Conservation (phyloP, 1,140 invertebrate genomes). For the Nephila pilipes region DNA sequence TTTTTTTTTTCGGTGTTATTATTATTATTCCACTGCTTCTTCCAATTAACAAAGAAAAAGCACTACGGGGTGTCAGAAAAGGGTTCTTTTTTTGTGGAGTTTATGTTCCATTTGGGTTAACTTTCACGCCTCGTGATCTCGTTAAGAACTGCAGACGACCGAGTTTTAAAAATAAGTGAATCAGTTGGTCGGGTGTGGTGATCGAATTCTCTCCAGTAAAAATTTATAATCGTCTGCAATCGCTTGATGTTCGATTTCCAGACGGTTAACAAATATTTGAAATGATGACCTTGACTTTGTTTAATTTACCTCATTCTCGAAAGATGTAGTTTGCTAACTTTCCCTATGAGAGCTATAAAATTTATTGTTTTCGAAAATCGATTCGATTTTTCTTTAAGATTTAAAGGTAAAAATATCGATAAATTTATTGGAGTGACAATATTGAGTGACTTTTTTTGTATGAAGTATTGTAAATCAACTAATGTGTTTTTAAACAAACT, state of each 20-base stretch:
- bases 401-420: too few species aligned
- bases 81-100: background rate
- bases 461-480: too few species aligned
- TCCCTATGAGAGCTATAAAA: too few species aligned
- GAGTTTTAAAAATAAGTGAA: background rate
- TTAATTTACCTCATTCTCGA: background rate
- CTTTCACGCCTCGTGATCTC: background rate
- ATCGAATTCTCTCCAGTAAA: background rate
- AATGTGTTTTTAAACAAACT: too few species aligned
- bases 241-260: background rate
- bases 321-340: background rate
- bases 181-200: background rate
- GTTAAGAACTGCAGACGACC: background rate
- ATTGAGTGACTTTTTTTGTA: too few species aligned
- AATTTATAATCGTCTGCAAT: background rate
- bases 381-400: too few species aligned
- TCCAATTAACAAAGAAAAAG: background rate
- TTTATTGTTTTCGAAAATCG: too few species aligned
- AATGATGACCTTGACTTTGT: background rate
- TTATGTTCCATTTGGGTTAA: slow-evolving; percentile 16
- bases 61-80: background rate
- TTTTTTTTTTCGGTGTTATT: background rate
- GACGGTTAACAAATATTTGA: background rate
- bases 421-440: too few species aligned
- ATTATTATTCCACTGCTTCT: background rate